These are phyloP conservation scores for Catagonus wagneri DNA, from an alignment of 2,113 vertebrate species.

Conservation along the genomic window DNA sequence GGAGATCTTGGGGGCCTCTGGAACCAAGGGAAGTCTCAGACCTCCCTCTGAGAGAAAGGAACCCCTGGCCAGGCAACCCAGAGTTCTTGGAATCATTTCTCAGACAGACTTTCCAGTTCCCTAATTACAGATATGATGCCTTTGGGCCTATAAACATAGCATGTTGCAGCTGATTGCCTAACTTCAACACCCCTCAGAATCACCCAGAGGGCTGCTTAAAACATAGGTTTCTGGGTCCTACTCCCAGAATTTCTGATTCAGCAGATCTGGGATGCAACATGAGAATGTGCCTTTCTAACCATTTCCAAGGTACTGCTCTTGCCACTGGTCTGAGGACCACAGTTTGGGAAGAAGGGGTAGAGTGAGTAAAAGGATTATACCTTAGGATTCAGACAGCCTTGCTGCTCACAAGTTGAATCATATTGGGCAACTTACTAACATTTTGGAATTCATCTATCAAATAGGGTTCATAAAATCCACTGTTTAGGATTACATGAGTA, in stretches of 20 bases:
- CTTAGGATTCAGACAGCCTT: not conserved
- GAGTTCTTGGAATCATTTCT: not conserved
- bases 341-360: fast-evolving
- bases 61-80: not conserved
- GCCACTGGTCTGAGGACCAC: not conserved
- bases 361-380: no score
- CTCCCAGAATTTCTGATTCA: not conserved
- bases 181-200: not conserved
- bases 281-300: not conserved
- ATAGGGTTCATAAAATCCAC: not conserved
- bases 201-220: not conserved
- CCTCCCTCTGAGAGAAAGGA: not conserved
- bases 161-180: not conserved
- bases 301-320: no score
- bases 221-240: not conserved
- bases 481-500: not conserved
- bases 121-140: not conserved
- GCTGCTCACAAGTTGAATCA: not conserved
- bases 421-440: not conserved
- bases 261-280: not conserved
- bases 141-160: not conserved
- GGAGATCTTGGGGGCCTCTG: not conserved
- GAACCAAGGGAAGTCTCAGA: not conserved
- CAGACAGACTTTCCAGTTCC: not conserved
- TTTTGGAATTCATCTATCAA: not conserved